These are phyloP conservation scores for Ctenodactylus gundi DNA, from an alignment of 2,113 vertebrate species.

Conservation along the genomic window DNA sequence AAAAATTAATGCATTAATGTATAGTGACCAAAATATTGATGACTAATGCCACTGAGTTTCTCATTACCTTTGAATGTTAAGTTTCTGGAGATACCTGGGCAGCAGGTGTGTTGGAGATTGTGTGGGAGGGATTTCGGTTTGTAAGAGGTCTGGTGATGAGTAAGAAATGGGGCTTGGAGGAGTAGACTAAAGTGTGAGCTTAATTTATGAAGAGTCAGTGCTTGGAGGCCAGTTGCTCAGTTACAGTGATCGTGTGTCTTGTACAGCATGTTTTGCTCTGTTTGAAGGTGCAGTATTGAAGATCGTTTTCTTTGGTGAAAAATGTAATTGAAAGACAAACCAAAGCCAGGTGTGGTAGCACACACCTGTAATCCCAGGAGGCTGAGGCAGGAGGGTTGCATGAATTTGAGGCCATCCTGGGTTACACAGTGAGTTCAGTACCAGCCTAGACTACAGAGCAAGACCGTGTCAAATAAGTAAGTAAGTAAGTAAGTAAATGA, in stretches of 20 bases:
- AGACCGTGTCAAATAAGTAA: no score
- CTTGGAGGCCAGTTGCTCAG: not conserved
- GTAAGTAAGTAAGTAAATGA: no score
- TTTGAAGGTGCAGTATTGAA: constrained; percentile 10
- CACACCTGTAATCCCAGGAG: no score
- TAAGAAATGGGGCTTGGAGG: not conserved
- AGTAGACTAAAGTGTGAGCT: not conserved
- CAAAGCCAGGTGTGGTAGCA: no score
- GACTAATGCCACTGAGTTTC: not conserved
- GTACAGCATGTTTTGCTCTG: not conserved
- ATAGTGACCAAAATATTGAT: not conserved
- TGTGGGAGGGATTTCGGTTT: not conserved
- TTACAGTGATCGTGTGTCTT: not conserved
- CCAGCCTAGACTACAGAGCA: no score
- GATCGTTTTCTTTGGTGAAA: not conserved
- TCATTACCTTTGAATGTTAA: not conserved
- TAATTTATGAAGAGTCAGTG: not conserved
- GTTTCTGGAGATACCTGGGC: not conserved
- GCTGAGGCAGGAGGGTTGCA: no score
- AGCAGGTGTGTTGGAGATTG: not conserved
- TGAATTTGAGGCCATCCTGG: no score
- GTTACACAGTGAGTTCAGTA: no score
- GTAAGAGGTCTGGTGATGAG: not conserved
- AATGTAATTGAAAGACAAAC: constrained; percentile 31
- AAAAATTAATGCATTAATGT: not conserved